Conservation (phyloP, 2,888 invertebrate genomes). For the Elysia crispata region DNA sequence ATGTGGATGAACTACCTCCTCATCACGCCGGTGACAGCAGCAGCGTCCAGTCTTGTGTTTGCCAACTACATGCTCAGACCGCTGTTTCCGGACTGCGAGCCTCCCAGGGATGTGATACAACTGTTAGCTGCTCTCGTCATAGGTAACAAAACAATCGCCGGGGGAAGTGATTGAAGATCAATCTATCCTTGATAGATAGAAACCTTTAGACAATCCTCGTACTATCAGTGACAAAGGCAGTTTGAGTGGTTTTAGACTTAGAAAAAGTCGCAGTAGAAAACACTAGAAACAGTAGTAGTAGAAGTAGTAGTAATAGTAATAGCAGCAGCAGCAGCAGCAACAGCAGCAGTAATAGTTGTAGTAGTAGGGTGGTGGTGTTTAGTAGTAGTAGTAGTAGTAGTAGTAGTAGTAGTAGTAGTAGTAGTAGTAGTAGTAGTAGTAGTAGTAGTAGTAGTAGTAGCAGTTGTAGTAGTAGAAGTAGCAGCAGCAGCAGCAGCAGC, state of each 20-base stretch:
- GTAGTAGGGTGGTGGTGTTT: no score
- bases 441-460: no score
- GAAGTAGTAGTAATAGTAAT: no score
- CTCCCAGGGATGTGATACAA: conserved; percentile 64
- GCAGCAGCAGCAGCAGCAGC: no score
- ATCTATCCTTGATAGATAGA: not conserved
- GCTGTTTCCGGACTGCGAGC: conserved; percentile 70
- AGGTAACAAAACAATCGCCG: conserved; percentile 59
- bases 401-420: no score
- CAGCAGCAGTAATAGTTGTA: no score
- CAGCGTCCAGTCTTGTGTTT: conserved; percentile 74
- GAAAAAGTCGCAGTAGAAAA: not conserved
- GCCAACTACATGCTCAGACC: conserved; percentile 73
- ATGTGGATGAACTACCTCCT: conserved; percentile 75
- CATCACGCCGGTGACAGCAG: conserved; percentile 73
- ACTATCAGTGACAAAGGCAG: not conserved
- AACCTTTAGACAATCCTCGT: no score
- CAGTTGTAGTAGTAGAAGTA: no score
- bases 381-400: no score
- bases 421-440: no score
- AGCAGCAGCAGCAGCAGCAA: no score
- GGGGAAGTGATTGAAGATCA: not conserved
- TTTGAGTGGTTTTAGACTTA: no score
- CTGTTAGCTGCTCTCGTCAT: conserved; percentile 70
- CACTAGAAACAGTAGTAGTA: not conserved